Evolutionary conservation across 1,140 invertebrate species (phyloP), one percentile per base, ranked within the genome.

Genomic region (Battus philenor): DNA sequence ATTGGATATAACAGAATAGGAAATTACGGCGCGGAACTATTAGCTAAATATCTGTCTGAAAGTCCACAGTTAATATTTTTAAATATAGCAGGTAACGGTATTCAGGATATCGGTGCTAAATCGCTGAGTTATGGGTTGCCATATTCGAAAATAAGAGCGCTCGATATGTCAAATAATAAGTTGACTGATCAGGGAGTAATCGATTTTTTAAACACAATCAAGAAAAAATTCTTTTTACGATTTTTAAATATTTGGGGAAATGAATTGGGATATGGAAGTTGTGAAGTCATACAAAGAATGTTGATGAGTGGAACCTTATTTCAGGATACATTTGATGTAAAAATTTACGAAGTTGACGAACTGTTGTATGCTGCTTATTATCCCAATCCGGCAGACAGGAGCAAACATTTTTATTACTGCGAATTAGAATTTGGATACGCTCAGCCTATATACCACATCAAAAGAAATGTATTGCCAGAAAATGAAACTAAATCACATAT

Each of bases 211-310:
- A 78, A 87, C 48, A 83, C 83, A 1, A 39, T 90, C 5, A 90
- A 88, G 48, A 90, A 90, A 50, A 68, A 76, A 7, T 81, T 74
- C 27, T 63, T 58, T 39, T 53, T 90, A 26, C 47, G 84, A 34
- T 75, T 86, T 44, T 62, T 91, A 0, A 86, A 78, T 47, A 67
- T 90, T 22, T 90, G 86, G 79, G 89, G 89, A 0, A 90, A 90
- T 51, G 49, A 64, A 46, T 55, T 89, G 29, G 74, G 68, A 0
- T 68, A 78, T 33, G 22, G 22, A 4, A 68, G 77, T 18, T 86
- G 82, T 18, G 63, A 62, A 17, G 80, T 88, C 18, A 58, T 90
- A 2, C 46, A 87, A 39, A 72, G 87, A 58, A 87, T 89, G 84
- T 31, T 90, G 3, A n/a, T 53, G 4, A 87, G 87, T 18, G 75